A percentile compares a stretch with the other conserved stretches of the same genome.
Evolutionary conservation across 2,113 vertebrate species (phyloP).

Genomic region (Rhineura floridana): DNA sequence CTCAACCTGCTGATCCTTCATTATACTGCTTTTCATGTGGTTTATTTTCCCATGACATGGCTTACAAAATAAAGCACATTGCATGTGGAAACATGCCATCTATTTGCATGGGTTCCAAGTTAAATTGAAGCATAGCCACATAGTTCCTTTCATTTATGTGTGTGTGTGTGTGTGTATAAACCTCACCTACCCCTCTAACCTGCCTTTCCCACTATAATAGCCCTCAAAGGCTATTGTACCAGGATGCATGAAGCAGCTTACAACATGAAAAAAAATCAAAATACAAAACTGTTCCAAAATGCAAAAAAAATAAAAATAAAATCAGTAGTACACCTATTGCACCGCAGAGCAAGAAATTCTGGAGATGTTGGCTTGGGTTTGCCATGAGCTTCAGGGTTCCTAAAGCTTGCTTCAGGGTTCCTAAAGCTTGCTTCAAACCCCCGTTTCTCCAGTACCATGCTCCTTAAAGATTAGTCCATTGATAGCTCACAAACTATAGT

Average conservation of each 20-base stretch:
- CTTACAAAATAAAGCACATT: conserved; percentile 44
- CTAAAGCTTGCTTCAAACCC: no score
- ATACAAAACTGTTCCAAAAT: neutral
- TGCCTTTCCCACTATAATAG: neutral
- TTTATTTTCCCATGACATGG: conserved; percentile 44
- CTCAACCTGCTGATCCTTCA: conserved; percentile 54
- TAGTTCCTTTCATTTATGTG: neutral
- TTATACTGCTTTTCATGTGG: neutral
- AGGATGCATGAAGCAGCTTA: neutral
- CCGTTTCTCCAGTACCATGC: no score
- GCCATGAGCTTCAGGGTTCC: no score
- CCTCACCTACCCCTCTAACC: no score
- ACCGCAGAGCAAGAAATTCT: no score
- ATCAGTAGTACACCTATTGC: no score
- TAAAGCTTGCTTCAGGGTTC: no score
- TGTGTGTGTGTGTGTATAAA: neutral
- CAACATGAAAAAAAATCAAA: neutral
- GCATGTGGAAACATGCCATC: neutral
- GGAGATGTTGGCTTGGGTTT: no score
- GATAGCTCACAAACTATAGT: no score
- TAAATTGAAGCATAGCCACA: neutral
- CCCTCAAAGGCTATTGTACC: neutral
- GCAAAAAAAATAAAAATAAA: neutral
- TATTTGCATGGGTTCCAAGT: neutral
- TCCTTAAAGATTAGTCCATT: no score